phyloP scores from a whole-genome alignment of 53 echinoderm and acorn worm genomes.

The Luidia sarsii region DNA sequence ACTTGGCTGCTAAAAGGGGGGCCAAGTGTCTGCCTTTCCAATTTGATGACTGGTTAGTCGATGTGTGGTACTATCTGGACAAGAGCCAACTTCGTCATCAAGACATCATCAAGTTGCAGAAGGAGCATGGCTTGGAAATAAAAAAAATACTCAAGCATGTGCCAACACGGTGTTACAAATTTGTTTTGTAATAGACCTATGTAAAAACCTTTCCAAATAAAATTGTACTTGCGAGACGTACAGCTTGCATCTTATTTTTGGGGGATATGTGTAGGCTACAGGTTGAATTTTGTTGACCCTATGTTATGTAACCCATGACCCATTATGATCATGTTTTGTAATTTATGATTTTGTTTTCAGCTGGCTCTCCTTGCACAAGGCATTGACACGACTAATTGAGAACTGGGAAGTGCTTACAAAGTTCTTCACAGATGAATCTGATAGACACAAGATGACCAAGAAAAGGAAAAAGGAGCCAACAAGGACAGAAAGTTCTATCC shows the following conservation, averaged over 20 bases:
- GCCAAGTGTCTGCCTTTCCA: constrained; percentile 11
- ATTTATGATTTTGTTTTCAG: background rate
- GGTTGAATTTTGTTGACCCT: background rate
- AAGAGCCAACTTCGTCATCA: constrained; percentile 50
- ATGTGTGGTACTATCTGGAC: constrained; percentile 56
- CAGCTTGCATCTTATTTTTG: background rate
- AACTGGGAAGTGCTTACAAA: constrained; percentile 28
- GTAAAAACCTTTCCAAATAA: background rate
- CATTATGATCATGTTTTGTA: background rate
- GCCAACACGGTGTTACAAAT: constrained; percentile 41
- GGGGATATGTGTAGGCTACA: background rate
- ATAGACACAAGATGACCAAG: background rate
- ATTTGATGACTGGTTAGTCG: too few relatives aligned
- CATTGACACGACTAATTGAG: constrained; percentile 34
- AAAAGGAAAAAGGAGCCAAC: background rate
- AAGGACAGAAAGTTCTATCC: too few relatives aligned
- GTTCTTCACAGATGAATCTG: constrained; percentile 26
- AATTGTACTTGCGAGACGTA: background rate
- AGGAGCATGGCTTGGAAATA: constrained; percentile 43
- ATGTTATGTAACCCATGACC: background rate
- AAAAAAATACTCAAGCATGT: constrained; percentile 53
- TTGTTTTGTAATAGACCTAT: background rate
- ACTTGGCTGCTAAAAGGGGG: constrained; percentile 48
- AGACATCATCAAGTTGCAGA: constrained; percentile 34
- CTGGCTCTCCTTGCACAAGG: constrained; percentile 48